A percentile compares a stretch with the other conserved stretches of the same genome.
Conservation (phyloP, 2,797 vertebrate species). For the Clarias fuscus region DNA sequence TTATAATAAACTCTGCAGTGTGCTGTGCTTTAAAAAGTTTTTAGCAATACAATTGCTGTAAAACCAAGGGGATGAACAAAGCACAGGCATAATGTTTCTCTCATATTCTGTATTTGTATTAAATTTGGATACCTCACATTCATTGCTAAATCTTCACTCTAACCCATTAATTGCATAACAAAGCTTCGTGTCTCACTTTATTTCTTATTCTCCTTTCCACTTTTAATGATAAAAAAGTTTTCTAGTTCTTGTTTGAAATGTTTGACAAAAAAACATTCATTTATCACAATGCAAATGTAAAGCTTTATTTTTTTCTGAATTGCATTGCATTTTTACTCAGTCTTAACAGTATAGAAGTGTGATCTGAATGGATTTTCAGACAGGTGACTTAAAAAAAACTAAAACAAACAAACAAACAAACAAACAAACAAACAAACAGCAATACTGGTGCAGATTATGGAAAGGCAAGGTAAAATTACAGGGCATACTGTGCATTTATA, state of each 20-base stretch:
- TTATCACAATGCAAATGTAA: slow-evolving; percentile 48
- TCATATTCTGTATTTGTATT: not conserved
- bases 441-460: not conserved
- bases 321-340: slow-evolving; percentile 57
- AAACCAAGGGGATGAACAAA: not conserved
- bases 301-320: slow-evolving; percentile 38
- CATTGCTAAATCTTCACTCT: not conserved
- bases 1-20: not conserved
- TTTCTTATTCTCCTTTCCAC: not conserved
- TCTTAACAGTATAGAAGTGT: slow-evolving; percentile 34
- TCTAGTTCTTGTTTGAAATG: slow-evolving; percentile 45
- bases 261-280: slow-evolving; percentile 63
- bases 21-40: not conserved
- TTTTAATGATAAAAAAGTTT: not conserved
- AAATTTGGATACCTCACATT: not conserved
- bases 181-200: not conserved
- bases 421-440: not conserved
- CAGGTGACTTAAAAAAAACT: not conserved
- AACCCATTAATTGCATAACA: not conserved
- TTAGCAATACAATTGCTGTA: not conserved
- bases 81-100: not conserved
- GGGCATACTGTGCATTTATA: not conserved
- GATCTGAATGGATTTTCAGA: slow-evolving; percentile 23
- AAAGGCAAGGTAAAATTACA: not conserved
- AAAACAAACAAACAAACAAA: not conserved